Conservation (phyloP, 2,113 vertebrate genomes). For the Rallus limicola region DNA sequence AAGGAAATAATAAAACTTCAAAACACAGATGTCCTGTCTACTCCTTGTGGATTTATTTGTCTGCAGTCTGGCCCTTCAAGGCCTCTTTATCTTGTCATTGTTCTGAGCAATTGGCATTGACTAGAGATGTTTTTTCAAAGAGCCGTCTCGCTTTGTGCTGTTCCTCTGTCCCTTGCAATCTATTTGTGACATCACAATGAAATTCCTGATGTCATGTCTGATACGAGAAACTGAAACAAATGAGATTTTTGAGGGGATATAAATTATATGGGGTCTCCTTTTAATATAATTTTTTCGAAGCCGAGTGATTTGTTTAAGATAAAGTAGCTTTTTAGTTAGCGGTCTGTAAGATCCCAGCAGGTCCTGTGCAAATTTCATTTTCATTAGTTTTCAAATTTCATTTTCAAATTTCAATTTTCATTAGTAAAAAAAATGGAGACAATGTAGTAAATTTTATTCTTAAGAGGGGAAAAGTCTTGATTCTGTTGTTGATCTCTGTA, state of each 20-base stretch:
- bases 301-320: background rate
- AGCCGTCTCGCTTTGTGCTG: background rate
- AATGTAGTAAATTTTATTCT: background rate
- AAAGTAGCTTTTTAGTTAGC: background rate
- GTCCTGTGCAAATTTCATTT: no score
- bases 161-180: background rate
- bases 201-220: constrained; percentile 10
- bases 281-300: background rate
- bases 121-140: background rate
- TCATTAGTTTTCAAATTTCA: no score
- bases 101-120: background rate
- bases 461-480: background rate
- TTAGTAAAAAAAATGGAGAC: background rate
- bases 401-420: background rate
- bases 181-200: background rate
- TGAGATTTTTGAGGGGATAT: background rate
- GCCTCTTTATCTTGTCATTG: constrained; percentile 30
- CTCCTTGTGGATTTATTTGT: constrained; percentile 45
- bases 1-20: constrained; percentile 36
- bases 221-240: background rate
- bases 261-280: background rate
- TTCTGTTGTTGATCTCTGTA: background rate
- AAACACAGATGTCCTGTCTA: constrained; percentile 38
- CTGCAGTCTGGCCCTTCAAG: constrained; percentile 45
- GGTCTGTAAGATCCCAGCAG: background rate